Evolutionary conservation across 2,113 vertebrate genomes (phyloP).

Genomic region (Lamprotornis superbus): DNA sequence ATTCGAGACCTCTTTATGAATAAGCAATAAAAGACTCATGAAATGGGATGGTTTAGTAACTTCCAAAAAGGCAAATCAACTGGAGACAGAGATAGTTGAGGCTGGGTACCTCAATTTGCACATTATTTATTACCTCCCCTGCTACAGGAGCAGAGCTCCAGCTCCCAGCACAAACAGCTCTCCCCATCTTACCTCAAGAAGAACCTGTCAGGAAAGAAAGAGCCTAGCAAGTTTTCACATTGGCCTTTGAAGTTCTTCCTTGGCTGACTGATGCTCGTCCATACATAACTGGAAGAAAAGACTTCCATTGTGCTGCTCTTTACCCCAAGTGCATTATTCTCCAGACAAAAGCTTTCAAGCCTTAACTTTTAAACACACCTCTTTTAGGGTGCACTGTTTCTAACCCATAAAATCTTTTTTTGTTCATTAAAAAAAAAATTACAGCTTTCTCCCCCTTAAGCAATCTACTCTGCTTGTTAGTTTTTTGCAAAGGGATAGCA

Average conservation of each 20-base stretch:
- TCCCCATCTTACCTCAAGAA: slow-evolving; percentile 5
- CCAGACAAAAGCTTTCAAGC: slow-evolving; percentile 28
- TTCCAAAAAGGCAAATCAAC: not conserved
- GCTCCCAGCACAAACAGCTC: not conserved
- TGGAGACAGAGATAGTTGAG: not conserved
- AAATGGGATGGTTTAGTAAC: not conserved
- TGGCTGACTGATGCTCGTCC: slow-evolving; percentile 54
- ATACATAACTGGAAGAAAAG: slow-evolving; percentile 54
- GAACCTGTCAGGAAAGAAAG: slow-evolving; percentile 42
- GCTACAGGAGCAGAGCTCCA: not conserved
- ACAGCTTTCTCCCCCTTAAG: not conserved
- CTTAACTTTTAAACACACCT: slow-evolving; percentile 29
- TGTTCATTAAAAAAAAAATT: not conserved
- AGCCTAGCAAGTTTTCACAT: not conserved
- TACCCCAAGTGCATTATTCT: not conserved
- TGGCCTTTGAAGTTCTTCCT: slow-evolving; percentile 46
- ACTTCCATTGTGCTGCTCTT: not conserved
- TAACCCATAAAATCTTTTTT: slow-evolving; percentile 16
- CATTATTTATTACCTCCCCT: not conserved
- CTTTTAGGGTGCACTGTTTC: slow-evolving; percentile 3
- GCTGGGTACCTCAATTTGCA: not conserved
- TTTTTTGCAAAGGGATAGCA: not conserved
- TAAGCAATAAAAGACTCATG: not conserved
- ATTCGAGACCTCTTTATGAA: not conserved
- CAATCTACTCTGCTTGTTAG: not conserved